phyloP scores from a whole-genome alignment of 1,140 invertebrate genomes.

The Caenorhabditis brenneri region DNA sequence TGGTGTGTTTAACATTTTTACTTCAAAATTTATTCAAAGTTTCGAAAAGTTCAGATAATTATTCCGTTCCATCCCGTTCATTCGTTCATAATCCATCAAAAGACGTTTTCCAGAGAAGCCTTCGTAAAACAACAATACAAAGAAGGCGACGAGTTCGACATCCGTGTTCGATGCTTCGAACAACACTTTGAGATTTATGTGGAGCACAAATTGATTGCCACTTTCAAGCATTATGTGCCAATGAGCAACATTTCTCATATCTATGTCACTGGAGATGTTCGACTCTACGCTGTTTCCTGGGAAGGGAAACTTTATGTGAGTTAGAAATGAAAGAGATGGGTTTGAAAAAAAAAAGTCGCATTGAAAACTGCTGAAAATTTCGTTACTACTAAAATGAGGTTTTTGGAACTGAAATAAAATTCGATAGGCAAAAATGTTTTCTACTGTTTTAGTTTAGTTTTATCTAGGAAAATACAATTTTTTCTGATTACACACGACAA shows the following conservation, averaged over 20 bases:
- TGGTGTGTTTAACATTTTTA: not conserved
- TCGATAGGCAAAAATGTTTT: too few relatives aligned
- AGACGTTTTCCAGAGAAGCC: conserved; percentile 58
- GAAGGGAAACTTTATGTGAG: conserved; percentile 67
- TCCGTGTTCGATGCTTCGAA: conserved; percentile 68
- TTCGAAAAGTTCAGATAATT: not conserved
- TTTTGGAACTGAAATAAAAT: too few relatives aligned
- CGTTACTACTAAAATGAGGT: too few relatives aligned
- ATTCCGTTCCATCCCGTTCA: not conserved
- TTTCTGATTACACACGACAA: too few relatives aligned
- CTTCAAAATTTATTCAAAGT: not conserved
- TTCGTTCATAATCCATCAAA: too few relatives aligned
- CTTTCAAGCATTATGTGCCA: conserved; percentile 69
- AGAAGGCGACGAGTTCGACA: conserved; percentile 67
- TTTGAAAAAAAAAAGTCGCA: too few relatives aligned
- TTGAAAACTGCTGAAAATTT: too few relatives aligned
- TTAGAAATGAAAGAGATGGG: not conserved
- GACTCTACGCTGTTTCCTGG: conserved; percentile 64
- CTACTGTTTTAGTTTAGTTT: too few relatives aligned
- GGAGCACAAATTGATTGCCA: conserved; percentile 70
- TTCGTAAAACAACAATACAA: conserved; percentile 67
- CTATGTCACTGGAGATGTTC: conserved; percentile 68
- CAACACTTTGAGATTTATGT: conserved; percentile 62
- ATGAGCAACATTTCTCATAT: conserved; percentile 65
- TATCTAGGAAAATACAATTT: too few relatives aligned